Percentiles rank a stretch among this genome's conserved stretches.
Evolutionary conservation across 1,140 invertebrate genomes (phyloP).

Genomic region (Panagrolaimus sp.): DNA sequence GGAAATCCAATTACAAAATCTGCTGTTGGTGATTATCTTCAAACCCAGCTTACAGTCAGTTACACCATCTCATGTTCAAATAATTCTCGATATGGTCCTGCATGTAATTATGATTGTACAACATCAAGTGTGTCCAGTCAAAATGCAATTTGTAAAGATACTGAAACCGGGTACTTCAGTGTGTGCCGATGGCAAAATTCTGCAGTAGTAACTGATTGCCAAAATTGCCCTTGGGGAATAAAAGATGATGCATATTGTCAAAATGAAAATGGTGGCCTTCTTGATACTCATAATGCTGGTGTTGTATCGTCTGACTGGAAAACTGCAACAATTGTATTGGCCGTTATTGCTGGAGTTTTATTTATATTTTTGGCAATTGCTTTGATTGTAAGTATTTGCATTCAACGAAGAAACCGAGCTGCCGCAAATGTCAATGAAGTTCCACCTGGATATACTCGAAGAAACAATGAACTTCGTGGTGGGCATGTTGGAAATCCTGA

Average conservation of each 20-base stretch:
- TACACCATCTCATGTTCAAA: neutral
- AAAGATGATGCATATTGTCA: neutral
- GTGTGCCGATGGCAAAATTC: neutral
- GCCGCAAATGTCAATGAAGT: neutral
- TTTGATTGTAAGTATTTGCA: conserved; percentile 7
- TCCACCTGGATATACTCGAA: neutral
- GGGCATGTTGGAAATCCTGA: conserved; percentile 1
- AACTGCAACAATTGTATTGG: conserved; percentile 4
- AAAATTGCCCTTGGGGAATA: conserved; percentile 13
- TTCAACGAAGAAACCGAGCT: conserved; percentile 8
- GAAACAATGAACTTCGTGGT: neutral
- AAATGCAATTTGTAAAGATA: conserved; percentile 4
- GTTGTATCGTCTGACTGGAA: neutral
- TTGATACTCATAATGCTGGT: neutral
- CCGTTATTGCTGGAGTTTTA: neutral
- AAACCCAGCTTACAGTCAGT: neutral
- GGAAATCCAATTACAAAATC: neutral
- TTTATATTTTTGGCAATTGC: neutral
- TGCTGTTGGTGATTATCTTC: neutral
- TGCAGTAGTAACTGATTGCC: neutral
- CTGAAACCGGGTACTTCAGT: neutral
- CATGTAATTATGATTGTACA: neutral
- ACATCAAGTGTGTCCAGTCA: neutral
- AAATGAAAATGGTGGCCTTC: conserved; percentile 5
- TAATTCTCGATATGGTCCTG: conserved; percentile 2